Evolutionary conservation across 2,888 invertebrate species (phyloP), one percentile per base, ranked within the genome.

Genomic region (Cinara cedri): DNA sequence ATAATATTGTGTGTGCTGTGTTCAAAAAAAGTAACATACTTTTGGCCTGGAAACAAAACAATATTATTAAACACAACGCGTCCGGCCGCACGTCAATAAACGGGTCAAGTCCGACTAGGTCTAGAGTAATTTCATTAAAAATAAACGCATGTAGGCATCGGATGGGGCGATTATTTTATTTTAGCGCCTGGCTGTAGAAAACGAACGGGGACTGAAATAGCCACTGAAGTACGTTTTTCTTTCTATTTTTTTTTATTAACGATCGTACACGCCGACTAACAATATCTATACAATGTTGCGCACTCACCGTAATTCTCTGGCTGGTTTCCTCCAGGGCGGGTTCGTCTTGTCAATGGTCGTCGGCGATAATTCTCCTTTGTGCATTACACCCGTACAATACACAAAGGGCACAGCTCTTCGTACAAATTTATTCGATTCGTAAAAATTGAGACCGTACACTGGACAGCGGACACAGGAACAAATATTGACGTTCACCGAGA

Each of bases 41-140:
- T 21, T 44, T n/a, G 16, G 16, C 10, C 21, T 13, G 21, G 19
- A 42, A 46, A 65, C 65, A 46, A 44, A 8, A 46, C 24, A 19
- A 19, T 13, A 21, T 21, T 13, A 21, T 13, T 13, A 42, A 1
- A 3, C 13, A 21, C 44, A 10, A 1, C 21, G 16, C 14, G 16
- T 42, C 63, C 34, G 21, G n/a, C 19, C 63, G 42, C 19, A 63
- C 19, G 63, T 63, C 44, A 13, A 65, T 4, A 6, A 21, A 46
- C 65, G 24, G 65, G 65, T 65, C 65, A 65, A 65, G 65, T 46
- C 13, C 65, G 8, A 65, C 65, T 14, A 44, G 46, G 63, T 44
- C 44, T 63, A 44, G 42, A 42, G 3, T 3, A 21, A 21, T 16
- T 46, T 9, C 44, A 21, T 46, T 65, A 44, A 21, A 24, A 44